These are phyloP conservation scores for Nesidiocoris tenuis DNA, from an alignment of 2,888 invertebrate species.

Conservation along the genomic window DNA sequence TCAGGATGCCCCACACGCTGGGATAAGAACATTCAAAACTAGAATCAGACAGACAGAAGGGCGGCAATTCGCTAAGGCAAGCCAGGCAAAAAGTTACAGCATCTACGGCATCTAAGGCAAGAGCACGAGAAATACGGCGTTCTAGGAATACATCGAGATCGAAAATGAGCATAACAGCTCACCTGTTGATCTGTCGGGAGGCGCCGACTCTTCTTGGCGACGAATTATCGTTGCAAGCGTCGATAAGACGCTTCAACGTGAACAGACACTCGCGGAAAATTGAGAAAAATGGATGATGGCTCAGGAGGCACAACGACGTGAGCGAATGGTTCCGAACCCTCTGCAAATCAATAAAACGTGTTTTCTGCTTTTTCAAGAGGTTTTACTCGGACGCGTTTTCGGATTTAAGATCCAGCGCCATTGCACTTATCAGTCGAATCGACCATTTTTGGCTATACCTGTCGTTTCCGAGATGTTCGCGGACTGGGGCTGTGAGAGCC, in stretches of 20 bases:
- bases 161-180: not conserved
- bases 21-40: slow-evolving; percentile 42
- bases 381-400: too few relatives aligned
- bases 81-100: too few relatives aligned
- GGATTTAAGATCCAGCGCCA: too few relatives aligned
- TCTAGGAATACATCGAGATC: too few relatives aligned
- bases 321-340: slow-evolving; percentile 87
- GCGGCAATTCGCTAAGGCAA: not conserved
- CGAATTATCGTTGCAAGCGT: slow-evolving; percentile 94
- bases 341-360: slow-evolving; percentile 60
- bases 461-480: slow-evolving; percentile 74
- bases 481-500: slow-evolving; percentile 86
- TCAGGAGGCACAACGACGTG: slow-evolving; percentile 94
- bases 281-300: slow-evolving; percentile 99
- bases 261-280: slow-evolving; percentile 97
- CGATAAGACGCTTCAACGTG: slow-evolving; percentile 91
- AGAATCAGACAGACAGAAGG: not conserved
- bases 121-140: too few relatives aligned
- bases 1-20: slow-evolving; percentile 88
- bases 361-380: too few relatives aligned
- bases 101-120: too few relatives aligned
- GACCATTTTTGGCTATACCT: too few relatives aligned
- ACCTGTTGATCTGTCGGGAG: slow-evolving; percentile 83
- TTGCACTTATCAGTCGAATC: too few relatives aligned
- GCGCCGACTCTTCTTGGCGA: slow-evolving; percentile 85